A percentile compares a stretch with the other conserved stretches of the same genome.
These are phyloP conservation scores for Stenotaenia linearis DNA, from an alignment of 2,888 invertebrate species.

Conservation along the genomic window DNA sequence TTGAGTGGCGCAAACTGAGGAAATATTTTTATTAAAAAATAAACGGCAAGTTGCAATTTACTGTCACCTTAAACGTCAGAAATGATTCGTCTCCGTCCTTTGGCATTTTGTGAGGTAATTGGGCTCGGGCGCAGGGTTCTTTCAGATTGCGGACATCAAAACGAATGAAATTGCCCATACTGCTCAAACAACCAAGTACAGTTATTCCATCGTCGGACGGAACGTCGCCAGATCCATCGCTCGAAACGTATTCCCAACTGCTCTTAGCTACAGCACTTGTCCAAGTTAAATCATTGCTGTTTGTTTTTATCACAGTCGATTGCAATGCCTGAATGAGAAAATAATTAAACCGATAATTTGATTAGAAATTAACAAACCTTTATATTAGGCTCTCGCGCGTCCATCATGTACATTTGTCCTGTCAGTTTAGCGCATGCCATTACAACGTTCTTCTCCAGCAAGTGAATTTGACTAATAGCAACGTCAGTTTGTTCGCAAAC, in stretches of 20 bases:
- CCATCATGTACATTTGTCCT: neutral
- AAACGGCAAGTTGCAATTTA: neutral
- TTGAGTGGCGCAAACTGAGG: neutral
- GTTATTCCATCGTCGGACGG: neutral
- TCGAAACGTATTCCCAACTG: neutral
- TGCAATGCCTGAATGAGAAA: neutral
- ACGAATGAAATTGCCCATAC: neutral
- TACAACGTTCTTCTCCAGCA: neutral
- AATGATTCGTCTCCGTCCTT: neutral
- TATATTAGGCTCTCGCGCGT: neutral
- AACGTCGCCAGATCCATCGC: neutral
- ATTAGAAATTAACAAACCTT: neutral
- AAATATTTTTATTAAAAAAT: neutral
- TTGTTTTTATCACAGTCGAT: neutral
- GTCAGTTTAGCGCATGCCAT: neutral
- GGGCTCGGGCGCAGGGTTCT: neutral
- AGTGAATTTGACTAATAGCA: neutral
- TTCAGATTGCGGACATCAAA: neutral
- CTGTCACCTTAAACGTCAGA: neutral
- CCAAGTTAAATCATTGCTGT: neutral
- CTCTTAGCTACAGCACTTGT: neutral
- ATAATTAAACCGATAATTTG: neutral
- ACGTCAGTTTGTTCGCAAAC: neutral
- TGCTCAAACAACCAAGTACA: constrained; percentile 2
- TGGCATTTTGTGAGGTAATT: neutral